These are phyloP conservation scores for Empidonax traillii DNA, from an alignment of 2,113 vertebrate species.

Conservation along the genomic window DNA sequence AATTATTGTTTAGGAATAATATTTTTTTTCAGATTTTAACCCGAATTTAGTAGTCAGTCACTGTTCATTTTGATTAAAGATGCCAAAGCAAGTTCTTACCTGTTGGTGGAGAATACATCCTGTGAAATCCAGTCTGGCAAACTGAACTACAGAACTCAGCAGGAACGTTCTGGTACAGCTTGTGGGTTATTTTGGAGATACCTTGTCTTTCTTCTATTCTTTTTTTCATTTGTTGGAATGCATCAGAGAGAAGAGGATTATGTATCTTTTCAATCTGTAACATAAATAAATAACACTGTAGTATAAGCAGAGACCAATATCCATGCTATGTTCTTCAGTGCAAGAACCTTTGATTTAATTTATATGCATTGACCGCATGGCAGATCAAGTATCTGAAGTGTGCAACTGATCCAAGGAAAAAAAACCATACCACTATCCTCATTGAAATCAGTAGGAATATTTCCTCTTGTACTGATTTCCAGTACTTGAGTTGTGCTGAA, in stretches of 20 bases:
- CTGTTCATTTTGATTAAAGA: background rate
- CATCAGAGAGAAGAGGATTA: slow-evolving; percentile 68
- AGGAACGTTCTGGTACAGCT: slow-evolving; percentile 79
- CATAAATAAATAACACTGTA: background rate
- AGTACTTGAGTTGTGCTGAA: background rate
- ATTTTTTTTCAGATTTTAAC: background rate
- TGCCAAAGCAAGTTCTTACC: slow-evolving; percentile 69
- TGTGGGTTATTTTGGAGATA: background rate
- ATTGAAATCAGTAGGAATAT: background rate
- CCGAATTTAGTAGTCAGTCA: background rate
- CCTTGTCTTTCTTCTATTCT: background rate
- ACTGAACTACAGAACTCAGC: slow-evolving; percentile 77
- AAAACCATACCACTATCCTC: background rate
- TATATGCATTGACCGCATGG: background rate
- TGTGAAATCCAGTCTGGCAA: slow-evolving; percentile 82
- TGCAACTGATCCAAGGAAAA: background rate
- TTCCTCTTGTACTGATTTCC: background rate
- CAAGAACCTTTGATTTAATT: background rate
- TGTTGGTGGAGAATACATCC: slow-evolving; percentile 70
- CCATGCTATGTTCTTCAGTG: background rate
- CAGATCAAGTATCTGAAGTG: background rate
- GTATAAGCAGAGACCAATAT: background rate
- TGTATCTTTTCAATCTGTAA: slow-evolving; percentile 80
- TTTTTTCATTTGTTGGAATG: slow-evolving; percentile 74
- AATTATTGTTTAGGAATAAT: background rate